Percentiles rank a stretch among this genome's conserved stretches.
Conservation (phyloP, 2,113 vertebrate species). For the Zosterops pallidus region DNA sequence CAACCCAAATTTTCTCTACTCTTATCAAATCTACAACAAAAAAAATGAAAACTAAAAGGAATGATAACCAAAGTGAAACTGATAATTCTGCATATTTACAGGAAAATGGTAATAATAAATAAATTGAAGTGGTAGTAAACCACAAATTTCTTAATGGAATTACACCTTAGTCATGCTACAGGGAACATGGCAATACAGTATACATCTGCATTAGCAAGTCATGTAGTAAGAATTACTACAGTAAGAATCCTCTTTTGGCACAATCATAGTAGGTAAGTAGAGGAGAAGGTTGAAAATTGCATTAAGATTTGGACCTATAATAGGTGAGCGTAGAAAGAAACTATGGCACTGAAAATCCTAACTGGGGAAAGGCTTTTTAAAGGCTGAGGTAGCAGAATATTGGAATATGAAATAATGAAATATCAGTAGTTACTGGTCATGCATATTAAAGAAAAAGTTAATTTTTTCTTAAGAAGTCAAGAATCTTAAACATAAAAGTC, state of each 20-base stretch:
- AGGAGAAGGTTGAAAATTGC: neutral
- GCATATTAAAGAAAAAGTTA: neutral
- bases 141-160: neutral
- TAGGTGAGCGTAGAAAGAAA: neutral
- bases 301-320: neutral
- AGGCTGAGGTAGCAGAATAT: neutral
- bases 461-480: neutral
- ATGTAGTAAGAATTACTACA: neutral
- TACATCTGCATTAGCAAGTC: neutral
- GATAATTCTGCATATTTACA: neutral
- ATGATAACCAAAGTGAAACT: neutral
- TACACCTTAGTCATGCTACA: neutral
- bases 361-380: neutral
- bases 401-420: neutral
- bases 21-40: neutral
- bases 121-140: neutral
- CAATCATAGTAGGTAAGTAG: neutral
- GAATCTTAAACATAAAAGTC: rapidly evolving
- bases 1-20: neutral
- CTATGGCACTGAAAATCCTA: neutral
- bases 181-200: neutral
- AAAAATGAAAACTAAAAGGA: neutral
- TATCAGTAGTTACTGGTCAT: rapidly evolving
- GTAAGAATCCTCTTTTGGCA: neutral
- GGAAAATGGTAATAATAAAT: neutral